These are phyloP conservation scores for Chionoecetes opilio DNA, from an alignment of 1,140 invertebrate genomes.

Conservation along the genomic window DNA sequence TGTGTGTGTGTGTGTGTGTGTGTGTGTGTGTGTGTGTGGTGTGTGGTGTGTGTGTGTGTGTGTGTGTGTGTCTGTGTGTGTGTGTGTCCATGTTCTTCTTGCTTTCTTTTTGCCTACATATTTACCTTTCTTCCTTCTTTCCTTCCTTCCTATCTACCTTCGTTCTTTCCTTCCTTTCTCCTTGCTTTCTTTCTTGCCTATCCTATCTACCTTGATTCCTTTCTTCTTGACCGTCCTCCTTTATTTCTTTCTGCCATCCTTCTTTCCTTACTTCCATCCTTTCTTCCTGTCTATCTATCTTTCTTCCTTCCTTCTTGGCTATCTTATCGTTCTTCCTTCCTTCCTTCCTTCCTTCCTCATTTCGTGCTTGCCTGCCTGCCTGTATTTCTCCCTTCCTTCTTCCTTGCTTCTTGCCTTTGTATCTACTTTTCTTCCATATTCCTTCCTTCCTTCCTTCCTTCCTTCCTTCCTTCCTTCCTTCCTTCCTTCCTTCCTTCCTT, in stretches of 20 bases:
- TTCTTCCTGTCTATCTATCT: neutral
- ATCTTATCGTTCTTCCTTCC: neutral
- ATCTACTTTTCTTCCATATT: neutral
- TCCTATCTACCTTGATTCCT: neutral
- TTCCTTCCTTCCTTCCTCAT: neutral
- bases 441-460: neutral
- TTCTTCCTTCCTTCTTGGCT: neutral
- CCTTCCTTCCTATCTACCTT: neutral
- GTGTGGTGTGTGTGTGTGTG: too few species aligned
- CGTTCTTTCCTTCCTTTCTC: neutral
- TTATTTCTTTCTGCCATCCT: neutral
- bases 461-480: neutral
- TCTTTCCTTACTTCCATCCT: neutral
- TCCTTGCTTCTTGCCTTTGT: neutral
- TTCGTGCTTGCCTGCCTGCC: neutral
- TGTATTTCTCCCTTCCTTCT: neutral
- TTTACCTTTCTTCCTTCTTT: neutral
- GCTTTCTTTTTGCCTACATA: neutral
- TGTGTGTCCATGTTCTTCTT: neutral
- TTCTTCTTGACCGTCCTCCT: neutral
- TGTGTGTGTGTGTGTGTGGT: too few species aligned
- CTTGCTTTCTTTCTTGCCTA: neutral
- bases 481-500: neutral
- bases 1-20: too few species aligned
- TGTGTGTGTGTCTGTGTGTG: too few species aligned